Percentiles rank a stretch among this genome's conserved stretches.
These are phyloP conservation scores for Myotis lucifugus DNA, from an alignment of 2,113 vertebrate species.

Conservation along the genomic window DNA sequence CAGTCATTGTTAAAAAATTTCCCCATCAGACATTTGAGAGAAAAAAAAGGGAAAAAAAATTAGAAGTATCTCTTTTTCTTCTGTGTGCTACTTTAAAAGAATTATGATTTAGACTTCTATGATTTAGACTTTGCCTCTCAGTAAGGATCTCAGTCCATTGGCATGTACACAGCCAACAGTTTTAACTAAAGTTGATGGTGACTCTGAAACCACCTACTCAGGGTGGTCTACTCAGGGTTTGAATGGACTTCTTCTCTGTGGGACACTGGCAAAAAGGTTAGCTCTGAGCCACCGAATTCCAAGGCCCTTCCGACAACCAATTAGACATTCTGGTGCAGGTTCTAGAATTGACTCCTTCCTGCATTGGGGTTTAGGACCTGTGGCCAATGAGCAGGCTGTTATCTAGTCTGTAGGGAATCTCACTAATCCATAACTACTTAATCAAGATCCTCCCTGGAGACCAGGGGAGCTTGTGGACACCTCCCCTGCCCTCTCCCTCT, in stretches of 20 bases:
- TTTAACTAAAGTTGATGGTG: background rate
- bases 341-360: background rate
- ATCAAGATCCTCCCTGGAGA: background rate
- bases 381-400: background rate
- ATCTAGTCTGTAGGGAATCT: background rate
- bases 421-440: background rate
- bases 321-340: background rate
- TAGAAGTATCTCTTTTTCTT: background rate
- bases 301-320: background rate
- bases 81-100: slow-evolving; percentile 19
- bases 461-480: background rate
- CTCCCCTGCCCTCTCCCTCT: background rate
- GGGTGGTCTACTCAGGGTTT: background rate
- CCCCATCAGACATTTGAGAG: background rate
- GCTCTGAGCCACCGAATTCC: background rate
- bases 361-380: background rate
- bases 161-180: background rate
- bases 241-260: background rate
- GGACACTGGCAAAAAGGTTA: background rate
- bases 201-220: background rate
- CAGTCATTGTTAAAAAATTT: background rate
- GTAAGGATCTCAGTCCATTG: background rate
- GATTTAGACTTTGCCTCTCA: background rate
- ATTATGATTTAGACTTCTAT: background rate
- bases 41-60: background rate